Evolutionary conservation across 2,888 invertebrate genomes (phyloP).

Genomic region (Drosophila ochracea): DNA sequence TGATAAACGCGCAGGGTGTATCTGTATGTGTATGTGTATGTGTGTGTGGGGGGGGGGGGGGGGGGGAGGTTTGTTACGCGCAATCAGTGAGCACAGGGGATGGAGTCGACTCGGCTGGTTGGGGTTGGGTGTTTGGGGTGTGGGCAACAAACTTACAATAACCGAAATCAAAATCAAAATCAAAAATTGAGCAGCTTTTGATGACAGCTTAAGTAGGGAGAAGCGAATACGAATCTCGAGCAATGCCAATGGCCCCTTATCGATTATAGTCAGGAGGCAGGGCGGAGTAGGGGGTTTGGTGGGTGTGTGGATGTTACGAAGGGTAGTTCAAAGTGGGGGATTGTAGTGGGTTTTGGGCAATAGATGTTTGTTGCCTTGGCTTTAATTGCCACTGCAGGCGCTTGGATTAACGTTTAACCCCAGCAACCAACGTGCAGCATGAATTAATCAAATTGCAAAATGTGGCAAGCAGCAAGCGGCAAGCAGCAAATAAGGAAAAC

Average conservation of each 20-base stretch:
- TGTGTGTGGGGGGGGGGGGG: not conserved
- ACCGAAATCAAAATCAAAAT: constrained; percentile 77
- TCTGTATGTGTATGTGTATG: not conserved
- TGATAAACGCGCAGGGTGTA: constrained; percentile 72
- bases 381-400: constrained; percentile 60
- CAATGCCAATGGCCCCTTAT: constrained; percentile 47
- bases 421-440: constrained; percentile 57
- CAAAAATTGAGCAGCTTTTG: constrained; percentile 82
- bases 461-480: constrained; percentile 39
- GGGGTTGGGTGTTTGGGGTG: not conserved
- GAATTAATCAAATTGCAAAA: constrained; percentile 77
- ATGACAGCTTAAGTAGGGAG: constrained; percentile 76
- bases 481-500: constrained; percentile 6
- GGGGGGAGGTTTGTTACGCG: constrained; percentile 23
- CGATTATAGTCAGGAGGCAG: constrained; percentile 56
- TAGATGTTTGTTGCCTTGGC: constrained; percentile 24
- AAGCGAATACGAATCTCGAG: constrained; percentile 34
- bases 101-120: not conserved
- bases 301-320: not conserved
- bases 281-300: not conserved
- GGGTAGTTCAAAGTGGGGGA: not conserved
- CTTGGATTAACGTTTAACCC: constrained; percentile 40
- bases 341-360: constrained; percentile 4
- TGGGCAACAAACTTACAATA: constrained; percentile 51
- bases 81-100: constrained; percentile 53